Percentiles rank a stretch among this genome's conserved stretches.
These are phyloP conservation scores for Drosophila arawakana DNA, from an alignment of 1,140 invertebrate genomes.

Conservation along the genomic window DNA sequence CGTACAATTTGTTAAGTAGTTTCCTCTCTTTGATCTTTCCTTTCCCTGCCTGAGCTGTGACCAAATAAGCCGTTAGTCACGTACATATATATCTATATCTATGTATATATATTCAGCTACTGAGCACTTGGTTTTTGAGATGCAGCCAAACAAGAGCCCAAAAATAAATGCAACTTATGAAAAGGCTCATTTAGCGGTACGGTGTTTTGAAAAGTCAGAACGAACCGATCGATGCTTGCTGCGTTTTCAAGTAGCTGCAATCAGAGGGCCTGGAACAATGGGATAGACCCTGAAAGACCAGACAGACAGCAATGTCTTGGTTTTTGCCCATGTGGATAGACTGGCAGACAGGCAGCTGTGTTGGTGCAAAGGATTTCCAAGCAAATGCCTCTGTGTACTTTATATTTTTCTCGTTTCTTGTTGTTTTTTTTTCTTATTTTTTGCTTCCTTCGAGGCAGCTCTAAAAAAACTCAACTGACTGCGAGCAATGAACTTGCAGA, in stretches of 20 bases:
- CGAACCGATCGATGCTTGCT: constrained; percentile 18
- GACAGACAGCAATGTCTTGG: constrained; percentile 28
- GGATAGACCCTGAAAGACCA: constrained; percentile 1
- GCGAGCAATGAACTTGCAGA: constrained; percentile 65
- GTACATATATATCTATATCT: constrained; percentile 28
- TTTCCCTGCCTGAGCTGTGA: constrained; percentile 42
- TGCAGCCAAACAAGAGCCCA: constrained; percentile 47
- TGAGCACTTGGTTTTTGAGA: constrained; percentile 27
- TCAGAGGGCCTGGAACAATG: constrained; percentile 61
- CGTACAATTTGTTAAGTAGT: neutral
- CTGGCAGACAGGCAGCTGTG: constrained; percentile 59
- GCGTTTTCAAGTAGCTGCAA: constrained; percentile 71
- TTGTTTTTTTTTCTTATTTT: constrained; percentile 10
- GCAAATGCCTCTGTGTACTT: constrained; percentile 14
- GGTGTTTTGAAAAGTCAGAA: constrained; percentile 38
- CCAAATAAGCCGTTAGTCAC: constrained; percentile 67
- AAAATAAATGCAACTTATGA: constrained; percentile 74
- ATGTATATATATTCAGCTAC: constrained; percentile 22
- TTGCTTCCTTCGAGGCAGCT: neutral
- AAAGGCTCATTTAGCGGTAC: constrained; percentile 55
- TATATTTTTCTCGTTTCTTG: neutral
- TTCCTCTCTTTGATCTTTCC: constrained; percentile 35
- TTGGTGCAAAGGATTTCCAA: constrained; percentile 67
- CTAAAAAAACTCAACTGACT: constrained; percentile 19
- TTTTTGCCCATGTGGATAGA: constrained; percentile 8